Evolutionary conservation across 2,797 vertebrate genomes (phyloP).

Genomic region (Australoheros facetus): DNA sequence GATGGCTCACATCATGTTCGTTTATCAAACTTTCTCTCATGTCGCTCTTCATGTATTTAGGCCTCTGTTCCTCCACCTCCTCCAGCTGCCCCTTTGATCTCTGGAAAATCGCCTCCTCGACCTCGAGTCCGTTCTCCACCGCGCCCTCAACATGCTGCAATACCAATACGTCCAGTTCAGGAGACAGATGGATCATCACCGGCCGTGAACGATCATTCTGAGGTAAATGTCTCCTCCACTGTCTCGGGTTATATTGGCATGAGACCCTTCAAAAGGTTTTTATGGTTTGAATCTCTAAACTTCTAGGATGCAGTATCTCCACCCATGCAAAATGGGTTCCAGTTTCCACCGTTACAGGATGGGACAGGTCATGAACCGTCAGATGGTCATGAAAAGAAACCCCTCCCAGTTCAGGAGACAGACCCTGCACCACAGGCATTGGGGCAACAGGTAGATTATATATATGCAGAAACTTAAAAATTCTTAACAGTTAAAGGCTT

Average conservation of each 20-base stretch:
- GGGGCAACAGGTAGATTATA: not conserved
- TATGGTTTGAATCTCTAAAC: not conserved
- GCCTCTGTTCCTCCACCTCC: not conserved
- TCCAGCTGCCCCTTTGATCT: not conserved
- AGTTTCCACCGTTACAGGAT: not conserved
- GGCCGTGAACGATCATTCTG: not conserved
- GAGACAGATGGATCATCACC: constrained; percentile 20
- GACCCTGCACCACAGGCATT: not conserved
- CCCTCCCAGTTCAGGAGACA: constrained; percentile 46
- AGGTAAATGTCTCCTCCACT: constrained; percentile 20
- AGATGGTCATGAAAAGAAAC: not conserved
- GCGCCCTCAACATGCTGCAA: constrained; percentile 11
- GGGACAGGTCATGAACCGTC: not conserved
- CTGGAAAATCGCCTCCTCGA: not conserved
- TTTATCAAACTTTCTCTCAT: not conserved
- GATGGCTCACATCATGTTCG: not conserved
- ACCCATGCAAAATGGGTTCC: not conserved
- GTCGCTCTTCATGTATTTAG: constrained; percentile 6
- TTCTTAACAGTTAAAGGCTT: not conserved
- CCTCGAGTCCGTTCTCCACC: rapidly evolving
- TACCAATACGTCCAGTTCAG: constrained; percentile 3
- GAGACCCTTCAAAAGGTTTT: not conserved
- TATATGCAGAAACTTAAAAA: not conserved
- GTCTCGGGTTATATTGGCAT: not conserved
- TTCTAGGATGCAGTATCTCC: not conserved